phyloP scores from a whole-genome alignment of 2,113 vertebrate genomes.

The Pterocles orientalis region DNA sequence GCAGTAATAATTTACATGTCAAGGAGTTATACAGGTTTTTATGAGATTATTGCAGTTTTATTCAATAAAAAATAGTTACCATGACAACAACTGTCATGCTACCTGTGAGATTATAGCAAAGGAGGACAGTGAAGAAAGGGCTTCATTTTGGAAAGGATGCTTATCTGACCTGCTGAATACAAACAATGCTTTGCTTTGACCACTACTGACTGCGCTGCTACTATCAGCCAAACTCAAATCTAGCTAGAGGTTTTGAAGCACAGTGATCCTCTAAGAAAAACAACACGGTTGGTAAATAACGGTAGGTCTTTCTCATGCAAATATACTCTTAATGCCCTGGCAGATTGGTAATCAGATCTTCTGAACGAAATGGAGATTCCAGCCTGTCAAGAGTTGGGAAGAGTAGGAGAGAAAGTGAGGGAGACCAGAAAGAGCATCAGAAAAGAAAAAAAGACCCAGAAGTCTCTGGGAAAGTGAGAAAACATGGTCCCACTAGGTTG shows the following conservation, averaged over 20 bases:
- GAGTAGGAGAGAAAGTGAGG: neutral
- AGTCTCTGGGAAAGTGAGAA: neutral
- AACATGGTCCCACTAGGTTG: neutral
- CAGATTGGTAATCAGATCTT: neutral
- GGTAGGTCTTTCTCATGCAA: constrained; percentile 17
- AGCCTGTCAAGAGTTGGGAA: neutral
- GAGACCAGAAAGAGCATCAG: neutral
- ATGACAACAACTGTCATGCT: constrained; percentile 66
- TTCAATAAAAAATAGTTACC: constrained; percentile 66
- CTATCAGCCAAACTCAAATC: neutral
- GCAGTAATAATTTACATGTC: constrained; percentile 71
- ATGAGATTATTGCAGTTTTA: constrained; percentile 65
- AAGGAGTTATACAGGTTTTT: constrained; percentile 64
- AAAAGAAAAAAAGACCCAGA: neutral
- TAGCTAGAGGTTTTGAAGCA: neutral
- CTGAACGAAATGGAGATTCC: neutral
- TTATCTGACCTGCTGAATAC: constrained; percentile 50
- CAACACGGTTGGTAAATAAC: neutral
- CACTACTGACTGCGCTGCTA: neutral
- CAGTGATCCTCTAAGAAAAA: neutral
- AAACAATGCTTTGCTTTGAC: constrained; percentile 24
- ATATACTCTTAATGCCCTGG: neutral
- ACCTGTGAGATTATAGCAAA: constrained; percentile 59
- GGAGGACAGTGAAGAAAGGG: constrained; percentile 41
- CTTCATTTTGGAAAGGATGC: constrained; percentile 53